Conservation (phyloP, 1,140 invertebrate species). For the Dryas iulia region DNA sequence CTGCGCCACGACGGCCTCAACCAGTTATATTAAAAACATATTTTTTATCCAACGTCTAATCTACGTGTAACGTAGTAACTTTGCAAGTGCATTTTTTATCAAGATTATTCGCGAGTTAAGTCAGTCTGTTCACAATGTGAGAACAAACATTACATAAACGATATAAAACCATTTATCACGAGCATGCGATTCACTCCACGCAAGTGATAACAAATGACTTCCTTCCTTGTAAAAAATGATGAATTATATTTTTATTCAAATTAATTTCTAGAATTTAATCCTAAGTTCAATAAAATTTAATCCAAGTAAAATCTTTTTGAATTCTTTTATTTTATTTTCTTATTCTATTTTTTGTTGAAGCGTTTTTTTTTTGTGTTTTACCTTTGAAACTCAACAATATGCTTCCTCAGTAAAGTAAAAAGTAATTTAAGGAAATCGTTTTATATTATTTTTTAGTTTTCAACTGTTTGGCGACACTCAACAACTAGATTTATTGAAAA, state of each 20-base stretch:
- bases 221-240: constrained; percentile 12
- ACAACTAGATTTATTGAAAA: background rate
- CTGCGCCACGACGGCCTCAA: too few species aligned
- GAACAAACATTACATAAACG: constrained; percentile 15
- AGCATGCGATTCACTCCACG: constrained; percentile 16
- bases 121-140: constrained; percentile 3
- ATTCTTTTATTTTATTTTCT: background rate
- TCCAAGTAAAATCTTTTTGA: background rate
- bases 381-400: constrained; percentile 14
- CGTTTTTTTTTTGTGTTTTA: constrained; percentile 7
- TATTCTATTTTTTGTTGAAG: background rate
- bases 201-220: constrained; percentile 12
- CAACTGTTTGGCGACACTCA: background rate
- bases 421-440: constrained; percentile 12
- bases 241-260: background rate
- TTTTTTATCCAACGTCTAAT: background rate
- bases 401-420: constrained; percentile 9
- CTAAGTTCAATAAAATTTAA: background rate
- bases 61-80: background rate
- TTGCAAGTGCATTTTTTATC: background rate
- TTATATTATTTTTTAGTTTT: background rate
- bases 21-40: background rate
- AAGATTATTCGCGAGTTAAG: background rate
- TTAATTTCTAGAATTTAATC: background rate
- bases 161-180: constrained; percentile 11